Evolutionary conservation across 2,797 vertebrate species (phyloP), one percentile per base, ranked within the genome.

Genomic region (Pseudocheirus occidentalis): DNA sequence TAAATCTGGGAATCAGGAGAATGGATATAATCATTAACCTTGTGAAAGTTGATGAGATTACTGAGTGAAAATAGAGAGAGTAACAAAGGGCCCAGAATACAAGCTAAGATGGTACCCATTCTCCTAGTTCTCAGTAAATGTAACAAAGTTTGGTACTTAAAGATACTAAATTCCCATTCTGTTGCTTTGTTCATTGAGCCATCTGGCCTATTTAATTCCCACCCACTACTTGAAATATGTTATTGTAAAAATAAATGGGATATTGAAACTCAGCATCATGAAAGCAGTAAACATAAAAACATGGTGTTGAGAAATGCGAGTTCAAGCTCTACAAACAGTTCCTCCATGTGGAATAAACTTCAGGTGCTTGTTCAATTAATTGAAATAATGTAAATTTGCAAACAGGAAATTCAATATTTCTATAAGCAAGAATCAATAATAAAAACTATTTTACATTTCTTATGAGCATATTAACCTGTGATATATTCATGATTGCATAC

Each of bases 211-310:
- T 93, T 95, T 96, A 95, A 95, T 96, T 97, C 94, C 92, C n/a
- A 95, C 94, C 96, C 81, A 97, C 92, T 93, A 94, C 73, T 96
- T 89, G 92, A 97, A 98, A 97, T 95, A 94, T 94, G 92, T 97
- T 95, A 97, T 96, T 97, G 96, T 90, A 96, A 95, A 96, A 97
- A 97, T 96, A 98, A 97, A 96, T 94, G 93, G 46, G 92, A 96
- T 97, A 94, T 92, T 96, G 94, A 40, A 95, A 95, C 93, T 94
- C 93, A 97, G 96, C 96, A 96, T 96, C 73, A 97, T 92, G 93
- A 97, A 98, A 97, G 73, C 94, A 97, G 95, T 73, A 97, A 97
- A 96, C 34, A 21, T 54, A 58, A 95, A 97, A 96, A 31, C 81
- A 62, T 90, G 52, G 54, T 93, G 94, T 66, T 96, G 59, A 97